Base-by-base conservation (phyloP, 2,797 vertebrate genomes). In the Crenuchus spilurus region DNA sequence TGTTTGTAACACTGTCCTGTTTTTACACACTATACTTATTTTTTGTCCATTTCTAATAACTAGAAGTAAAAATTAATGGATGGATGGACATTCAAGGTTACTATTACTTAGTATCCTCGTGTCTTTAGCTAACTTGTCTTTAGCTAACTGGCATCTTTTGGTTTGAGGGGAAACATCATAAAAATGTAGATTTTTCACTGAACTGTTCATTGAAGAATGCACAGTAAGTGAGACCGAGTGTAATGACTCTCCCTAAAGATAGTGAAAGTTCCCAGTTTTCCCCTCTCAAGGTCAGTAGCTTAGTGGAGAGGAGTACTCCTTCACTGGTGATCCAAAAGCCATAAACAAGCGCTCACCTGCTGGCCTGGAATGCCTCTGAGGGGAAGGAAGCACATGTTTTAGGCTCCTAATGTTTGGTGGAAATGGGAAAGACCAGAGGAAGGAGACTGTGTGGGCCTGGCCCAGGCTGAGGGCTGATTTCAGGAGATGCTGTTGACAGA, bases 351-450 rank as follows among this genome's bases (percentile, higher is more conserved):
- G 51, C 28, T 76, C 63, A 44, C 70, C 28, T 55, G 9, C 24
- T 16, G 9, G 46, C 37, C 44, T 73, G 63, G 74, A 13, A 26
- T 24, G 31, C 31, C 60, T 60, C 37, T 63, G 37, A 37, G n/a
- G 64, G 75, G 67, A 72, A 82, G 74, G 77, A 83, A 76, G 55
- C 22, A 9, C 18, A 35, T 69, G 60, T 26, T 78, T 52, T 68
- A 33, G 42, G 26, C 46, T 46, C 67, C 18, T 82, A 65, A 54
- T 57, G 30, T 31, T 41, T 63, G 41, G 24, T 80, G 82, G 77
- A 84, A 83, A 60, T 10, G 70, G 76, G 69, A 63, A 76, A 42
- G 51, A 72, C 48, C 28, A 31, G 33, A 81, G 82, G 78, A 84
- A 82, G 57, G 44, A 10, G 2, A 22, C 65, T 30, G 10, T 31